phyloP scores from a whole-genome alignment of 2,113 vertebrate genomes.

The Dipodomys ordii region DNA sequence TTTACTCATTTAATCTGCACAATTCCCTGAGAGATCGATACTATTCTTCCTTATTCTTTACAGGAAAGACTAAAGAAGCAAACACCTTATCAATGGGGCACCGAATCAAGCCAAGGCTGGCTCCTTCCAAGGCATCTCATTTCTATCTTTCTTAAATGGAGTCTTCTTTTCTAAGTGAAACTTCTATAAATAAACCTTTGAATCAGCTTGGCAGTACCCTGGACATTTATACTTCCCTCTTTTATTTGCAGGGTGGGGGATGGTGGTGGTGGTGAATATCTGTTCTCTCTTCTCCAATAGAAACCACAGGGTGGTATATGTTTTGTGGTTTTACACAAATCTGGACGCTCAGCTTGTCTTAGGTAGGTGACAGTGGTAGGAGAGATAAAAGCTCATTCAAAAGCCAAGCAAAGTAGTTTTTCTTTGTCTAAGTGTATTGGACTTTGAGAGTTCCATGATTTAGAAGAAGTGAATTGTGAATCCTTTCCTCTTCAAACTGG shows the following conservation, averaged over 20 bases:
- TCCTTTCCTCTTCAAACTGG: background rate
- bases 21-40: background rate
- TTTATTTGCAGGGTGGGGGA: background rate
- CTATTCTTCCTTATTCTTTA: background rate
- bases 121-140: background rate
- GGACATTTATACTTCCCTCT: background rate
- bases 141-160: background rate
- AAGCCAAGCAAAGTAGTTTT: background rate
- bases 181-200: background rate
- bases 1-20: conserved; percentile 7
- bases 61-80: background rate
- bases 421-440: background rate
- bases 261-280: background rate
- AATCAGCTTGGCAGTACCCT: background rate
- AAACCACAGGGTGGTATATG: background rate
- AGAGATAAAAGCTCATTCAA: background rate
- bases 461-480: background rate
- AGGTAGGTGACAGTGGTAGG: background rate
- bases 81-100: background rate
- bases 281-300: background rate
- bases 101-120: background rate
- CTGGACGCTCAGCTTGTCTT: background rate
- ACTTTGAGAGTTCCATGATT: background rate
- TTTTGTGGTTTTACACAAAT: background rate
- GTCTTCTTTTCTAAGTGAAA: background rate